Conservation (phyloP, 2,888 invertebrate genomes). For the Nymphalis urticae region DNA sequence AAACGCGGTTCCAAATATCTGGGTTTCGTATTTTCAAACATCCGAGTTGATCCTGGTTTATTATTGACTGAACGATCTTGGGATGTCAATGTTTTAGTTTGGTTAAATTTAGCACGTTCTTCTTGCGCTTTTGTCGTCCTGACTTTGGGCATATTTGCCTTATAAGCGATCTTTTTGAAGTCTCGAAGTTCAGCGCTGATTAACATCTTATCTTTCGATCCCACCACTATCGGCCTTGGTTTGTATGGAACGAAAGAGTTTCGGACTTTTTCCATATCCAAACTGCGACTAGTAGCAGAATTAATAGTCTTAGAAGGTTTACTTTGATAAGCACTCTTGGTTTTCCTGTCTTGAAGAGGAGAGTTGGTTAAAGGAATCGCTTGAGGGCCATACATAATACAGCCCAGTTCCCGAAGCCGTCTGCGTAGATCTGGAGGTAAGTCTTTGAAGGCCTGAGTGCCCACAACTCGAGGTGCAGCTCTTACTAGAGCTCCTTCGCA, state of each 20-base stretch:
- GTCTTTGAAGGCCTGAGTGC: constrained; percentile 61
- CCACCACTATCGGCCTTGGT: constrained; percentile 49
- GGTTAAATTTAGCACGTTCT: constrained; percentile 67
- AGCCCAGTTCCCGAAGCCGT: constrained; percentile 63
- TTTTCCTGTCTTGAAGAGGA: constrained; percentile 47
- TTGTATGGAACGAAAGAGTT: constrained; percentile 65
- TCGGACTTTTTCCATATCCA: constrained; percentile 65
- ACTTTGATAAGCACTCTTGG: constrained; percentile 40
- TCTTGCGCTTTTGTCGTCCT: constrained; percentile 73
- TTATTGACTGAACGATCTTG: constrained; percentile 47
- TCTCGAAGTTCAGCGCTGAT: constrained; percentile 48
- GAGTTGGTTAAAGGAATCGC: constrained; percentile 42
- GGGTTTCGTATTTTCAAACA: constrained; percentile 75
- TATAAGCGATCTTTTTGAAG: constrained; percentile 40
- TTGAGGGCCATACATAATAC: constrained; percentile 57
- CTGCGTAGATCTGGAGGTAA: constrained; percentile 61
- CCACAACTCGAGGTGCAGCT: constrained; percentile 59
- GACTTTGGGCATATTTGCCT: constrained; percentile 53
- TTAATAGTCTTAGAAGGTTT: constrained; percentile 40
- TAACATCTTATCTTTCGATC: constrained; percentile 44
- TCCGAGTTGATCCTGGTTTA: constrained; percentile 36
- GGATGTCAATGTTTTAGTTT: constrained; percentile 54
- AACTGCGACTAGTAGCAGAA: constrained; percentile 45
- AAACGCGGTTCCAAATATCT: constrained; percentile 83
- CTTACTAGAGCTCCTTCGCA: constrained; percentile 64